Evolutionary conservation across 2,797 vertebrate species (phyloP).

Genomic region (Botia kubotai): DNA sequence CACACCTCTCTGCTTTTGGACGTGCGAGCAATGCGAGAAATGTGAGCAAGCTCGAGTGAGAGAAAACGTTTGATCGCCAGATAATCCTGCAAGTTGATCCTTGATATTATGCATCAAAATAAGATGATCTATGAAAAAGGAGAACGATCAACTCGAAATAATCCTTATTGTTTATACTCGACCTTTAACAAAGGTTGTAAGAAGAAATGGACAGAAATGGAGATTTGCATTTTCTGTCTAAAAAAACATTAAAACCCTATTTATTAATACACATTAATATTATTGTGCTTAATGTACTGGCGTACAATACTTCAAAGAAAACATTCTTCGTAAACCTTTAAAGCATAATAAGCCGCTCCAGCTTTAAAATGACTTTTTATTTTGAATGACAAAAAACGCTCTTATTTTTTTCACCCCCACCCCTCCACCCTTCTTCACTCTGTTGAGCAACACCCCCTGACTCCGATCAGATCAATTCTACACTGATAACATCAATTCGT

Average conservation of each 20-base stretch:
- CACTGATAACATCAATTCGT: not conserved
- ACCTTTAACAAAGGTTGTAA: not conserved
- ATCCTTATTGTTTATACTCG: not conserved
- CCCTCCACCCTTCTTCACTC: not conserved
- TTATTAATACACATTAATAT: not conserved
- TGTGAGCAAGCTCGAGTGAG: not conserved
- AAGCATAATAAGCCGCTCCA: too few relatives aligned
- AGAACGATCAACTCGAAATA: not conserved
- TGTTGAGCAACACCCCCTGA: not conserved
- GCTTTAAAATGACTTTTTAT: not conserved
- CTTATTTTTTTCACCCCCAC: not conserved
- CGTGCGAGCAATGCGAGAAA: too few relatives aligned
- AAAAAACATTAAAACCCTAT: not conserved
- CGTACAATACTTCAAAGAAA: not conserved
- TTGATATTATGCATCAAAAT: not conserved
- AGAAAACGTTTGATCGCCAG: not conserved
- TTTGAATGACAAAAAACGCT: not conserved
- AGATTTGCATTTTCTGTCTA: not conserved
- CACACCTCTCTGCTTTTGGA: not conserved
- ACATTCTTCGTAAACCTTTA: not conserved
- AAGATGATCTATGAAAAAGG: not conserved
- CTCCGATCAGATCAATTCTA: not conserved
- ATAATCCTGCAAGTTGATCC: constrained; percentile 12
- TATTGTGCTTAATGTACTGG: not conserved
- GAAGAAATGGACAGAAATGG: not conserved